These are phyloP conservation scores for Chaenodraco wilsoni DNA, from an alignment of 2,797 vertebrate genomes.

Conservation along the genomic window DNA sequence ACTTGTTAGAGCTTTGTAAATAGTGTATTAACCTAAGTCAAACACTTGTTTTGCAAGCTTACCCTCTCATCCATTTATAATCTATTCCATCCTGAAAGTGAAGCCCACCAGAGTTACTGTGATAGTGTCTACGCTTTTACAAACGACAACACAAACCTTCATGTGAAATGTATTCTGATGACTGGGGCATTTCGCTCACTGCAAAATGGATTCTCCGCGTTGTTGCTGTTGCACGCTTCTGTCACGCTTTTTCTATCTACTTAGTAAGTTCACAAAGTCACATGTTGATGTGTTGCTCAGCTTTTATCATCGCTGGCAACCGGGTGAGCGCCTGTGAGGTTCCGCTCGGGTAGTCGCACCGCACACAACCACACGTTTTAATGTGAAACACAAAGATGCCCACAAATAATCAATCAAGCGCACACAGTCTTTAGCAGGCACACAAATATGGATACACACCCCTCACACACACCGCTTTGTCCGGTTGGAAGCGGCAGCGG, in stretches of 20 bases:
- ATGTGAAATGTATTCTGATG: slow-evolving; percentile 60
- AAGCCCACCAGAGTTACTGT: slow-evolving; percentile 31
- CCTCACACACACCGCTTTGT: slow-evolving; percentile 16
- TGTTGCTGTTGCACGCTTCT: slow-evolving; percentile 31
- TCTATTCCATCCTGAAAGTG: slow-evolving; percentile 49
- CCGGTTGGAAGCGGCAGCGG: slow-evolving; percentile 38
- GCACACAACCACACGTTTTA: slow-evolving; percentile 22
- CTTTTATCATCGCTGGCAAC: slow-evolving; percentile 34
- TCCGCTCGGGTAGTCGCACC: slow-evolving; percentile 9
- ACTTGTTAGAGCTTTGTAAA: slow-evolving; percentile 28
- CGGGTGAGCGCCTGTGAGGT: slow-evolving; percentile 23
- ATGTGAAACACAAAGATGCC: slow-evolving; percentile 1
- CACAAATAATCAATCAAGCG: slow-evolving; percentile 40
- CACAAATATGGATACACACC: slow-evolving; percentile 24
- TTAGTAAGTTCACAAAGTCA: slow-evolving; percentile 36
- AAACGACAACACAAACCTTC: slow-evolving; percentile 52
- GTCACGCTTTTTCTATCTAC: slow-evolving; percentile 14
- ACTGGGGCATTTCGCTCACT: slow-evolving; percentile 27
- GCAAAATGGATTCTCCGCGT: slow-evolving; percentile 66
- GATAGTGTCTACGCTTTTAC: slow-evolving; percentile 26
- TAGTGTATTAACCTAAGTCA: slow-evolving; percentile 31
- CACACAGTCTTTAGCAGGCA: neutral
- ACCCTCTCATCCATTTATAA: slow-evolving; percentile 54
- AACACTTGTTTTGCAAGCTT: slow-evolving; percentile 31
- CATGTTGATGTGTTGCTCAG: neutral